A percentile compares a stretch with the other conserved stretches of the same genome.
These are phyloP conservation scores for Phoenicopterus ruber DNA, from an alignment of 2,113 vertebrate genomes.

Conservation along the genomic window DNA sequence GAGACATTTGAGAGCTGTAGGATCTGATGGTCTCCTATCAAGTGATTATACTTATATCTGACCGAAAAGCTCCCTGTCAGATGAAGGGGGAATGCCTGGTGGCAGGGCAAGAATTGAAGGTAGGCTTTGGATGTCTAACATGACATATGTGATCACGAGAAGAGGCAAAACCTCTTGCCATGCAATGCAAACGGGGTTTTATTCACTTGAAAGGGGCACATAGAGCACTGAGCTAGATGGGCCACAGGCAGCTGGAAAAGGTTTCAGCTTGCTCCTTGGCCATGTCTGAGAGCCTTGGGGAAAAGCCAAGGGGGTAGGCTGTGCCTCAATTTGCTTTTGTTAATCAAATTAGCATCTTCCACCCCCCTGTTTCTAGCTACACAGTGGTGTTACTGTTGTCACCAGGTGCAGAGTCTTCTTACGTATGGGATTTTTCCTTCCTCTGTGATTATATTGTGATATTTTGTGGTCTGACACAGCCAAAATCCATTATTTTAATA, in stretches of 20 bases:
- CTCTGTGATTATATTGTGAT: background rate
- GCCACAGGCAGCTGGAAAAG: background rate
- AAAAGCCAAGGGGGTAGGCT: background rate
- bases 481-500: slow-evolving; percentile 3
- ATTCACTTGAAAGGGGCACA: background rate
- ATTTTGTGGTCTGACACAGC: background rate
- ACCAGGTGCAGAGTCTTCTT: background rate
- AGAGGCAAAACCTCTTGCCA: background rate
- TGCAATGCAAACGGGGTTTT: background rate
- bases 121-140: background rate
- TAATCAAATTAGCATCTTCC: background rate
- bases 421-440: background rate
- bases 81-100: background rate
- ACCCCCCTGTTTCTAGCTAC: background rate
- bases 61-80: background rate
- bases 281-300: background rate
- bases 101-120: background rate
- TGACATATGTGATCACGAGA: rapidly evolving
- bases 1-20: background rate
- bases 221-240: background rate
- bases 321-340: background rate
- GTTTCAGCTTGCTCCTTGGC: background rate
- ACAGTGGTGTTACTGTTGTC: background rate
- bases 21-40: background rate
- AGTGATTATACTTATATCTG: background rate